Conservation (phyloP, 2,113 vertebrate species). For the Corvus hawaiiensis region DNA sequence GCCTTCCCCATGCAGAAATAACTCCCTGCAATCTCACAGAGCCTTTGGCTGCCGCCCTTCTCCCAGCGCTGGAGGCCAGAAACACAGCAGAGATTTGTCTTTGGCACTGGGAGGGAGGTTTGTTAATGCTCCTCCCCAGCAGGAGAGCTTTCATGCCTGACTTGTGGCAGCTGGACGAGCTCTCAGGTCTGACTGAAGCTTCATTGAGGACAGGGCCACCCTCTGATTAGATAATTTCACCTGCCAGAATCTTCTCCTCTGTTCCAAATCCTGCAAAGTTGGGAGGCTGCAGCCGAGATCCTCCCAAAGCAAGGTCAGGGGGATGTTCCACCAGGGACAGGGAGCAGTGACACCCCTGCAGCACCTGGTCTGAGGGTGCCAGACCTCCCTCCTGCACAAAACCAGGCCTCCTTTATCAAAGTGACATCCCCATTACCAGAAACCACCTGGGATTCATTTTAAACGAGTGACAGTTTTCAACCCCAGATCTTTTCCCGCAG, state of each 20-base stretch:
- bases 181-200: neutral
- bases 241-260: neutral
- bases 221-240: neutral
- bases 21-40: neutral
- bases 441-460: neutral
- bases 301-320: neutral
- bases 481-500: neutral
- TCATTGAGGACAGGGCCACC: neutral
- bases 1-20: neutral
- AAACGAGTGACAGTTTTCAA: neutral
- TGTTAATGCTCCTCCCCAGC: neutral
- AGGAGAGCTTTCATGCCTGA: neutral
- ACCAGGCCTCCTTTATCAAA: neutral
- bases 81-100: neutral
- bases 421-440: neutral
- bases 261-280: neutral
- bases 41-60: neutral
- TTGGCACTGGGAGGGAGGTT: neutral
- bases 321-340: accelerated
- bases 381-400: neutral
- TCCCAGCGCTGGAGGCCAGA: neutral
- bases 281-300: accelerated
- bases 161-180: neutral
- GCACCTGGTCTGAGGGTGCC: neutral
- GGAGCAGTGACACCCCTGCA: neutral